Evolutionary conservation across 2,888 invertebrate species (phyloP).

Genomic region (Ennomos fuscantarius): DNA sequence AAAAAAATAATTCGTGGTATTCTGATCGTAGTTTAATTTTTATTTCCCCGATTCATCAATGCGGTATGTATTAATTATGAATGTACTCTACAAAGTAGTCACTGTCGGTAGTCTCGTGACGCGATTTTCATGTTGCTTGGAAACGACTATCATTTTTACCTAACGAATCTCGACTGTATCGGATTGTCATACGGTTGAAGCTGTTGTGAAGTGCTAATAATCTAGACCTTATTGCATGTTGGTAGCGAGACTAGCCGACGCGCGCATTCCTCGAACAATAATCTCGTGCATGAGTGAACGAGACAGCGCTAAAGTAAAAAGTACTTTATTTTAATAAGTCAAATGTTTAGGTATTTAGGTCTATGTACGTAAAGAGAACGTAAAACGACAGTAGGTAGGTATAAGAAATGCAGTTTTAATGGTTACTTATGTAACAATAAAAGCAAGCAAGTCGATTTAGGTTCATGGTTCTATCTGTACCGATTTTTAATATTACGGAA

Average conservation of each 20-base stretch:
- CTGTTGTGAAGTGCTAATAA: conserved; percentile 39
- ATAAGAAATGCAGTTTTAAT: conserved; percentile 75
- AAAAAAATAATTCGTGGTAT: neutral
- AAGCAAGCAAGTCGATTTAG: conserved; percentile 50
- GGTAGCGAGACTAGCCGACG: conserved; percentile 81
- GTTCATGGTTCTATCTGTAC: no score
- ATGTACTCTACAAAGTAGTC: conserved; percentile 81
- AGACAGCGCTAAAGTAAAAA: conserved; percentile 75
- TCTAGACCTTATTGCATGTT: conserved; percentile 55
- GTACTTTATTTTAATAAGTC: conserved; percentile 62
- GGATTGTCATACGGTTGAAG: conserved; percentile 34
- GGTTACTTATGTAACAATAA: conserved; percentile 76
- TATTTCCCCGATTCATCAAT: conserved; percentile 35
- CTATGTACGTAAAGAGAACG: conserved; percentile 72
- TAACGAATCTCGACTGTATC: conserved; percentile 58
- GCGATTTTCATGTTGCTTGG: conserved; percentile 47
- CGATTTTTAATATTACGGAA: no score
- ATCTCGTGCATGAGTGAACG: conserved; percentile 73
- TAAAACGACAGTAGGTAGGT: conserved; percentile 69
- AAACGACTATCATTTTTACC: conserved; percentile 27
- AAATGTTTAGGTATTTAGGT: conserved; percentile 83
- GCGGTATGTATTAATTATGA: conserved; percentile 72
- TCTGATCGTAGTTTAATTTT: conserved; percentile 1
- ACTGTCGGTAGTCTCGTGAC: conserved; percentile 77
- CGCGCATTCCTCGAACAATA: conserved; percentile 83